Conservation (phyloP, 2,888 invertebrate genomes). For the Allolobophora icterica region DNA sequence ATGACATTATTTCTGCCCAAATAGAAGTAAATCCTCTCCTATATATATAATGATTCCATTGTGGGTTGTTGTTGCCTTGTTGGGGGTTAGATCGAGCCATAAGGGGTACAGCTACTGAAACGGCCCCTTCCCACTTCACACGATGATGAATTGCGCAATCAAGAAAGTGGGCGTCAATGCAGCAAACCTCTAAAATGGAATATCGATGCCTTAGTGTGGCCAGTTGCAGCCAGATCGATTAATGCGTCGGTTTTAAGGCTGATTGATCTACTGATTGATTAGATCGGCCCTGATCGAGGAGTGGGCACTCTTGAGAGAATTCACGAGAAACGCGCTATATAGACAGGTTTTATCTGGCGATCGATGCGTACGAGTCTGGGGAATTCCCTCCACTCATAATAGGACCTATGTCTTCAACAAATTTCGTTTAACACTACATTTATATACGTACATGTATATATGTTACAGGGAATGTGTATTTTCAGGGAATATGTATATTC, state of each 20-base stretch:
- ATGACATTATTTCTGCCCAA: too few species aligned
- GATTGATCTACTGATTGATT: background rate
- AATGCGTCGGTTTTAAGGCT: background rate
- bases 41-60: too few species aligned
- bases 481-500: too few species aligned
- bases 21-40: too few species aligned
- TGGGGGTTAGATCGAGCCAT: background rate
- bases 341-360: background rate
- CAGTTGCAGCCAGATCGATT: background rate
- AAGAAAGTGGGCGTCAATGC: background rate
- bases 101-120: background rate
- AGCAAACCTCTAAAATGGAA: background rate
- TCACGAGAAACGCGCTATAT: background rate
- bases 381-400: background rate
- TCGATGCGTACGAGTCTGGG: background rate
- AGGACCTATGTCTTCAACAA: too few species aligned
- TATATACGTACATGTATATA: background rate
- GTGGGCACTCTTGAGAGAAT: too few species aligned
- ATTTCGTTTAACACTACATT: background rate
- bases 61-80: too few species aligned
- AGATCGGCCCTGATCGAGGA: background rate
- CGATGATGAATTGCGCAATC: background rate
- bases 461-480: too few species aligned
- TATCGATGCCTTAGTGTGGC: background rate
- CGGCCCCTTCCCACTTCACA: background rate